Evolutionary conservation across 2,113 vertebrate species (phyloP), one percentile per base, ranked within the genome.

Genomic region (Dasypus novemcinctus): DNA sequence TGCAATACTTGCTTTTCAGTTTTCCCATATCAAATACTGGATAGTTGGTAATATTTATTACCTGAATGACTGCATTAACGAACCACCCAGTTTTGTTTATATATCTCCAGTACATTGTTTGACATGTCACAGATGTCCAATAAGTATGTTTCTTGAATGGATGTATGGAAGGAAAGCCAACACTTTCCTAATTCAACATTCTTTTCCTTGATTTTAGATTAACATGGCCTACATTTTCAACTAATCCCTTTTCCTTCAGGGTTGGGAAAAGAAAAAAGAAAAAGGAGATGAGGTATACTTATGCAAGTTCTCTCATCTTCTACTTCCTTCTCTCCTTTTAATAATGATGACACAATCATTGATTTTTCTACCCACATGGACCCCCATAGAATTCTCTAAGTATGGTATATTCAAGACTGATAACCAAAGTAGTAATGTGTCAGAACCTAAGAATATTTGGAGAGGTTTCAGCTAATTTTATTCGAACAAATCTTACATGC

Each of bases 1-100:
- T 87, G 13, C 49, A 54, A 41, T 74, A 69, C 82, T 75, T 96
- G 87, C 43, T 76, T 93, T 93, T 78, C 13, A 71, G 21, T 91
- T 78, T 96, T 95, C 82, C 29, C 31, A 36, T 69, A 36, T 66
- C 18, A 89, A 95, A 82, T 43, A 46, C 20, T 75, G 43, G 63
- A 33, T 83, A 75, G 59, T 36, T 80, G 29, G 36, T 43, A 83
- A 94, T 36, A 10, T 91, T 69, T 61, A 81, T 69, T 69, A 41
- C 12, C 27, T 52, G 52, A 54, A 84, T 59, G n/a, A 52, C n/a
- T 43, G 52, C 54, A 25, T 31, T n/a, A 33, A 78, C 38, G 31
- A 75, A 75, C 25, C 41, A 36, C 7, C 5, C 5, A 33, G 2
- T 76, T 72, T 81, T 64, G 36, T 91, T 88, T 92, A 33, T 87